Percentiles rank a stretch among this genome's conserved stretches.
phyloP scores from a whole-genome alignment of 2,797 vertebrate genomes.

The Oryzias sinensis region DNA sequence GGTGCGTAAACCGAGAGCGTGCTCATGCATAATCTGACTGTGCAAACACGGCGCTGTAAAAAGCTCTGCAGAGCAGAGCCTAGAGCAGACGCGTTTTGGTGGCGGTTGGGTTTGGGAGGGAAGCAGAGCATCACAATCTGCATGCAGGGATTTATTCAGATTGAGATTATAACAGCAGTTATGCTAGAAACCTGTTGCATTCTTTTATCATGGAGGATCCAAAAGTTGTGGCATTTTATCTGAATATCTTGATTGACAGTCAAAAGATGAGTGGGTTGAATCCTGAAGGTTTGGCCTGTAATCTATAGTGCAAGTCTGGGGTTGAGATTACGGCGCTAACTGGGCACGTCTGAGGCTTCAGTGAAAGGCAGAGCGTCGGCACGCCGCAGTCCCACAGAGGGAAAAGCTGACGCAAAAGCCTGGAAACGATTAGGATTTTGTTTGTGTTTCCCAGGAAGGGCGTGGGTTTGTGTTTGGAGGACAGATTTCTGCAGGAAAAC shows the following conservation, averaged over 20 bases:
- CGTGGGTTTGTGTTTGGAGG: not conserved
- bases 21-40: too few relatives aligned
- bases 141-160: too few relatives aligned
- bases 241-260: too few relatives aligned
- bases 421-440: not conserved
- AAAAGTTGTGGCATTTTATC: too few relatives aligned
- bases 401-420: not conserved
- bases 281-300: too few relatives aligned
- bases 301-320: not conserved
- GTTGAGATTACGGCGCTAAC: not conserved
- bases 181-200: too few relatives aligned
- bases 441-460: constrained; percentile 1
- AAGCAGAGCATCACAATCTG: too few relatives aligned
- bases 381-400: not conserved
- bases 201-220: too few relatives aligned
- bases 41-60: too few relatives aligned
- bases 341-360: not conserved
- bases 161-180: too few relatives aligned
- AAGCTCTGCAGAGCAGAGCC: too few relatives aligned
- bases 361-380: not conserved
- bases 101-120: not conserved
- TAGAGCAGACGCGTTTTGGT: not conserved
- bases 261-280: too few relatives aligned
- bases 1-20: not conserved
- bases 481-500: not conserved